Conservation (phyloP, 2,888 invertebrate species). For the Chloroclysta siterata region DNA sequence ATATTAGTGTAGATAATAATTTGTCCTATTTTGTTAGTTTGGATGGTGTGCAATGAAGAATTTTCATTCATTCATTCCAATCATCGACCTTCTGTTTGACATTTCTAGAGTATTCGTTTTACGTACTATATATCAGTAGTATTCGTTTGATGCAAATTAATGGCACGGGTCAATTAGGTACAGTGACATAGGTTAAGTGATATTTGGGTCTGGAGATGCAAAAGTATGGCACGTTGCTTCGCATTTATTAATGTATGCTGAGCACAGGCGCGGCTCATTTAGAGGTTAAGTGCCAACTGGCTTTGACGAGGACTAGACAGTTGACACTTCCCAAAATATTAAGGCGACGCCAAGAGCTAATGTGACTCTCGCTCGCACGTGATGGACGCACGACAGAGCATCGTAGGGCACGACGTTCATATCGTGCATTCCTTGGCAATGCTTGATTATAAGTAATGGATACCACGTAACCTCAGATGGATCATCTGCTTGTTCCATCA, state of each 20-base stretch:
- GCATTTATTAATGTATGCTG: background rate
- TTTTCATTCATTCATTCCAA: too few relatives aligned
- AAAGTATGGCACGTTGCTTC: slow-evolving; percentile 3
- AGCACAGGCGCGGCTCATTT: slow-evolving; percentile 1
- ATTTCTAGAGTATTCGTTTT: background rate
- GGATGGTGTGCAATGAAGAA: too few relatives aligned
- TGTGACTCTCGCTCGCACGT: too few relatives aligned
- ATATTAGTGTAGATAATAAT: too few relatives aligned
- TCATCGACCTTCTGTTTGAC: too few relatives aligned
- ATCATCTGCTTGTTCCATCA: too few relatives aligned
- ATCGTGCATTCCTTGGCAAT: too few relatives aligned
- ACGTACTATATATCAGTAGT: background rate
- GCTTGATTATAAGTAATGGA: too few relatives aligned
- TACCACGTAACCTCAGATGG: too few relatives aligned
- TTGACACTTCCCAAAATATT: background rate
- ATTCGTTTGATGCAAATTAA: slow-evolving; percentile 23
- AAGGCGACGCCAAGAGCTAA: background rate
- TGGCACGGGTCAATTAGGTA: slow-evolving; percentile 22
- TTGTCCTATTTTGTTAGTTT: too few relatives aligned
- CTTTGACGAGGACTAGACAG: background rate
- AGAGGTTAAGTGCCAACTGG: slow-evolving; percentile 3
- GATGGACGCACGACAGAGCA: too few relatives aligned
- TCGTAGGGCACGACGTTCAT: too few relatives aligned
- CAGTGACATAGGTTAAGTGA: slow-evolving; percentile 26
- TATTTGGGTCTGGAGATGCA: slow-evolving; percentile 22